phyloP scores from a whole-genome alignment of 2,888 invertebrate species.

The Philopedon plagiatum region DNA sequence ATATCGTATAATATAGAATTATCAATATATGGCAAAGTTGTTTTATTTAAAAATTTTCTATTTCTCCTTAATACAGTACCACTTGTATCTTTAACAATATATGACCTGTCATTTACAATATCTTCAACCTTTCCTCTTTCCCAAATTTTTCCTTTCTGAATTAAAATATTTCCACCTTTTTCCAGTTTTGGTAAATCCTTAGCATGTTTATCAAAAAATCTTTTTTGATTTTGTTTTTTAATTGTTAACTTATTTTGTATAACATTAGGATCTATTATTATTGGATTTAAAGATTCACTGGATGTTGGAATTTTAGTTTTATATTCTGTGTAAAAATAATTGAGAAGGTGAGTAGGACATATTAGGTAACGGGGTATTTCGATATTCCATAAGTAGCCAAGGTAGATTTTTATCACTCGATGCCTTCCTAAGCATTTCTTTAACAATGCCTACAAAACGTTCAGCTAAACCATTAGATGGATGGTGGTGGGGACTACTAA shows the following conservation, averaged over 20 bases:
- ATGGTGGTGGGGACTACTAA: background rate
- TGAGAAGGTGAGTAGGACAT: background rate
- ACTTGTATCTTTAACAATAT: background rate
- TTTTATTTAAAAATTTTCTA: background rate
- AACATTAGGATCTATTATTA: background rate
- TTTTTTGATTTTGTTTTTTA: background rate
- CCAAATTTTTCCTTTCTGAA: background rate
- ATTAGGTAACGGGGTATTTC: background rate
- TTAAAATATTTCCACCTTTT: background rate
- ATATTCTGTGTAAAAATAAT: background rate
- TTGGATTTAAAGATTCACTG: background rate
- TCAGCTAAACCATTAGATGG: slow-evolving; percentile 5
- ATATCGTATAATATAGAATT: no score
- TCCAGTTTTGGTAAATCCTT: background rate
- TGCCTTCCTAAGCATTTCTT: slow-evolving; percentile 10
- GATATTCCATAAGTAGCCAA: background rate
- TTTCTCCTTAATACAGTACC: background rate
- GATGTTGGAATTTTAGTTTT: slow-evolving; percentile 4
- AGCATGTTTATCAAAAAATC: background rate
- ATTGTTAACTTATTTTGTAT: background rate
- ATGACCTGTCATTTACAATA: background rate
- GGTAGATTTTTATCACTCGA: background rate
- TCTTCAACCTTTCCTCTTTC: background rate
- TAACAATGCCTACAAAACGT: slow-evolving; percentile 2
- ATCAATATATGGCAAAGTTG: no score